A percentile compares a stretch with the other conserved stretches of the same genome.
Conservation (phyloP, 2,113 vertebrate species). For the Xyliphius kryptos region DNA sequence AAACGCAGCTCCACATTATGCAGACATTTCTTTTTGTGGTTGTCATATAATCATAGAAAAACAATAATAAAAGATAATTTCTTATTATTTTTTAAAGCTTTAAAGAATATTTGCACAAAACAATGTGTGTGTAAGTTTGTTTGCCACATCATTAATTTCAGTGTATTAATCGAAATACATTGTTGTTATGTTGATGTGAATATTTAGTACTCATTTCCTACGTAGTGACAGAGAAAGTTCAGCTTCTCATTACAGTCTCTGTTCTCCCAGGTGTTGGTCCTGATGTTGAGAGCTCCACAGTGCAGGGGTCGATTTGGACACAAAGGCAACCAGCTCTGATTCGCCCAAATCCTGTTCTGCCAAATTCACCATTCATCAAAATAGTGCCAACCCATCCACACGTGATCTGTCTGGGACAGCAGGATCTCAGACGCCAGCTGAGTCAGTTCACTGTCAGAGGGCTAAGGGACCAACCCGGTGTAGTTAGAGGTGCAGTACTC, state of each 20-base stretch:
- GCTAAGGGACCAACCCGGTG: slow-evolving; percentile 21
- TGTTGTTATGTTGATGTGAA: too few species aligned
- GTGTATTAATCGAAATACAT: too few species aligned
- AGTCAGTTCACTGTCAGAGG: background rate
- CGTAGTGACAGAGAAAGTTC: slow-evolving; percentile 47
- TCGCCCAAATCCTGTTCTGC: background rate
- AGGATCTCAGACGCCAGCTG: background rate
- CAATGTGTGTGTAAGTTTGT: too few species aligned
- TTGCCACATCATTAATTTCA: too few species aligned
- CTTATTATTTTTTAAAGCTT: too few species aligned
- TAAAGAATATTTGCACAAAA: too few species aligned
- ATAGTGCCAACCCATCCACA: slow-evolving; percentile 33
- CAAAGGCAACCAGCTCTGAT: background rate
- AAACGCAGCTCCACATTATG: too few species aligned
- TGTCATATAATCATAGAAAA: too few species aligned
- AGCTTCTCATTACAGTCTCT: slow-evolving; percentile 46
- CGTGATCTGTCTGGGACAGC: background rate
- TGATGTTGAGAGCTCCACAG: slow-evolving; percentile 43
- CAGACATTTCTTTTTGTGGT: too few species aligned
- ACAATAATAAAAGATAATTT: too few species aligned
- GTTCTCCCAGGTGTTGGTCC: background rate
- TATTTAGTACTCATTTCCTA: background rate
- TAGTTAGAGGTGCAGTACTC: slow-evolving; percentile 17
- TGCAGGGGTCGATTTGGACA: slow-evolving; percentile 29
- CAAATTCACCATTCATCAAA: slow-evolving; percentile 28